These are phyloP conservation scores for Xiphorhynchus elegans DNA, from an alignment of 2,113 vertebrate species.

Conservation along the genomic window DNA sequence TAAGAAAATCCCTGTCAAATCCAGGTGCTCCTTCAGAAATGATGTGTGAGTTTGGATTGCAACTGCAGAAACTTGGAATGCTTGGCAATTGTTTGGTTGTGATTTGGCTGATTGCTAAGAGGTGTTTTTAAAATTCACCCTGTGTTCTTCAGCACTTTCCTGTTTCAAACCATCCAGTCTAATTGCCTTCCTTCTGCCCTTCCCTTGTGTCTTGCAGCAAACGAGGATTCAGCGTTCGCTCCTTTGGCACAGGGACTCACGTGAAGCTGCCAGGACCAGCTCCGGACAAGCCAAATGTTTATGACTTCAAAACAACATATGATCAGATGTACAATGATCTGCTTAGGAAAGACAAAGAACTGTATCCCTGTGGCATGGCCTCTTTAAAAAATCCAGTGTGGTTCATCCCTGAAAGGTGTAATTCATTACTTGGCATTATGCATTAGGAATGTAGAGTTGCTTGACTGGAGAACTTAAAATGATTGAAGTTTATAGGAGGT, in stretches of 20 bases:
- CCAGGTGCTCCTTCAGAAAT: not conserved
- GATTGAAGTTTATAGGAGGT: conserved; percentile 17
- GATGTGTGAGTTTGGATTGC: not conserved
- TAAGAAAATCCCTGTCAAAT: not conserved
- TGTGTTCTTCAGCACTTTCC: not conserved
- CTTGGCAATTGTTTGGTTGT: not conserved
- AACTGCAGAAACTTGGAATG: fast-evolving
- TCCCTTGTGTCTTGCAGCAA: conserved; percentile 85
- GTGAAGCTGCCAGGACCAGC: conserved; percentile 97
- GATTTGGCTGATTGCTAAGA: not conserved
- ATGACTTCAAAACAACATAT: conserved; percentile 99
- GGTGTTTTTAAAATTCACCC: not conserved
- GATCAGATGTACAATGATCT: conserved; percentile 99
- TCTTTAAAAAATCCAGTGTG: conserved; percentile 55
- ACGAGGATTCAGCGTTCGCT: conserved; percentile 94
- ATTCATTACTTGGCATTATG: conserved; percentile 48
- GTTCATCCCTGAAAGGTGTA: conserved; percentile 68
- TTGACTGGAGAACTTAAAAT: conserved; percentile 6
- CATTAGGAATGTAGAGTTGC: conserved; percentile 11
- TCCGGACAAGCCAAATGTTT: conserved; percentile 98
- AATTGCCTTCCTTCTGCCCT: not conserved
- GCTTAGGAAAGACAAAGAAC: conserved; percentile 99
- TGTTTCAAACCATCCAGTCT: not conserved
- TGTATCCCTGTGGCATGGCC: conserved; percentile 89
- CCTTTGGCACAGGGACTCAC: conserved; percentile 95